Conservation (phyloP, 2,113 vertebrate species). For the Ivindomyrus marchei region DNA sequence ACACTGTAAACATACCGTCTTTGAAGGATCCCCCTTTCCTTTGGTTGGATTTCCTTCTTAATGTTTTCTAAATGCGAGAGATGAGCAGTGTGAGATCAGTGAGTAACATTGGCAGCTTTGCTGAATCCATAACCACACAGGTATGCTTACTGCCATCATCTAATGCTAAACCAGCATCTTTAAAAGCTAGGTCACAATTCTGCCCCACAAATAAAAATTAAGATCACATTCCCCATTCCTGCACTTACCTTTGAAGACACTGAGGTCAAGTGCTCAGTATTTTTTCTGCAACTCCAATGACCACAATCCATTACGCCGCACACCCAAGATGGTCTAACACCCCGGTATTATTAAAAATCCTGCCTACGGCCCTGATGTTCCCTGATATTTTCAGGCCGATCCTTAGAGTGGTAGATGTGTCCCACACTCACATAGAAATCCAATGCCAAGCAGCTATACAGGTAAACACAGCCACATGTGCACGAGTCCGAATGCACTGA, state of each 20-base stretch:
- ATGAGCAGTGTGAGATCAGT: conserved; percentile 13
- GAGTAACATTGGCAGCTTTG: background rate
- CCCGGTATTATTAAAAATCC: background rate
- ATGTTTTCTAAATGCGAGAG: conserved; percentile 59
- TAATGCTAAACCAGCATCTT: background rate
- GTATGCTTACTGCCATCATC: background rate
- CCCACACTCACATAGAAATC: background rate
- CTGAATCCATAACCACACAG: background rate
- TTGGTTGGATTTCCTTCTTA: conserved; percentile 71
- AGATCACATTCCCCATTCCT: background rate
- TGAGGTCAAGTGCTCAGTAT: background rate
- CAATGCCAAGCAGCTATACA: background rate
- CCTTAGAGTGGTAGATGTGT: background rate
- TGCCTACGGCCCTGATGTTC: background rate
- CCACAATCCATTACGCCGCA: background rate
- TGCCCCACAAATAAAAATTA: background rate
- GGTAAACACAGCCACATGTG: background rate
- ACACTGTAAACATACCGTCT: conserved; percentile 67
- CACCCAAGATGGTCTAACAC: no score
- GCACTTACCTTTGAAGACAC: background rate
- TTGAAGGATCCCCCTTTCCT: conserved; percentile 83
- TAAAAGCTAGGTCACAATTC: background rate
- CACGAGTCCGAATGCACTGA: background rate
- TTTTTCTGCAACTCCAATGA: background rate
- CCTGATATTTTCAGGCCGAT: background rate